These are phyloP conservation scores for Brachionichthys hirsutus DNA, from an alignment of 2,113 vertebrate genomes.

Conservation along the genomic window DNA sequence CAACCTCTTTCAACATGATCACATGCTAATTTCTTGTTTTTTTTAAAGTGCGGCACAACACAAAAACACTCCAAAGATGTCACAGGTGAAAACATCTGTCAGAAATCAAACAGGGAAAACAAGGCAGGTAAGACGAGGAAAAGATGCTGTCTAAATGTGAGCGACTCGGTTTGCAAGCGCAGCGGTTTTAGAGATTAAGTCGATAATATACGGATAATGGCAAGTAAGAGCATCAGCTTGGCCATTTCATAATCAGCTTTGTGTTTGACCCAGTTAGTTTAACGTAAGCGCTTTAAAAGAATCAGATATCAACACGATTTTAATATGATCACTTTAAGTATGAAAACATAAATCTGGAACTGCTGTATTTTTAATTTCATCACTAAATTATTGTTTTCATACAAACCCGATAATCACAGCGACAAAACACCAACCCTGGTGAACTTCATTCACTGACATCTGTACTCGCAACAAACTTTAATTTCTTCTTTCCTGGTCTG, in stretches of 20 bases:
- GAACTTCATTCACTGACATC: too few relatives aligned
- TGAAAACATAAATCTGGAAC: too few relatives aligned
- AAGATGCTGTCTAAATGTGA: slow-evolving; percentile 13
- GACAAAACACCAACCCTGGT: too few relatives aligned
- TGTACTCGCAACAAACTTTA: too few relatives aligned
- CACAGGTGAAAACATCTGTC: slow-evolving; percentile 53
- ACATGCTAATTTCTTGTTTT: slow-evolving; percentile 41
- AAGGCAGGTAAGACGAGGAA: too few relatives aligned
- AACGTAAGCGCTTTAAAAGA: too few relatives aligned
- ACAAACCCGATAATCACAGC: too few relatives aligned
- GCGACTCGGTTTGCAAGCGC: slow-evolving; percentile 1
- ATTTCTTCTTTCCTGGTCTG: too few relatives aligned
- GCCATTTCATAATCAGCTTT: slow-evolving; percentile 55
- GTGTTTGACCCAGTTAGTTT: slow-evolving; percentile 19
- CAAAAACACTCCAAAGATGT: slow-evolving; percentile 16
- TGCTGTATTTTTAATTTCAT: too few relatives aligned
- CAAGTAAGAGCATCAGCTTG: slow-evolving; percentile 37
- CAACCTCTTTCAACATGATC: slow-evolving; percentile 17
- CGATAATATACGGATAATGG: slow-evolving; percentile 14
- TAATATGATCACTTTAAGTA: too few relatives aligned
- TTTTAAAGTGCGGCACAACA: slow-evolving; percentile 26
- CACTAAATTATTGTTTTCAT: too few relatives aligned
- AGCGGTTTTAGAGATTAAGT: slow-evolving; percentile 25
- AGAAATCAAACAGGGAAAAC: slow-evolving; percentile 22
- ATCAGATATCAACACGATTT: too few relatives aligned